Percentiles rank a stretch among this genome's conserved stretches.
These are phyloP conservation scores for Lithophane semibrunnea DNA, from an alignment of 2,888 invertebrate genomes.

Conservation along the genomic window DNA sequence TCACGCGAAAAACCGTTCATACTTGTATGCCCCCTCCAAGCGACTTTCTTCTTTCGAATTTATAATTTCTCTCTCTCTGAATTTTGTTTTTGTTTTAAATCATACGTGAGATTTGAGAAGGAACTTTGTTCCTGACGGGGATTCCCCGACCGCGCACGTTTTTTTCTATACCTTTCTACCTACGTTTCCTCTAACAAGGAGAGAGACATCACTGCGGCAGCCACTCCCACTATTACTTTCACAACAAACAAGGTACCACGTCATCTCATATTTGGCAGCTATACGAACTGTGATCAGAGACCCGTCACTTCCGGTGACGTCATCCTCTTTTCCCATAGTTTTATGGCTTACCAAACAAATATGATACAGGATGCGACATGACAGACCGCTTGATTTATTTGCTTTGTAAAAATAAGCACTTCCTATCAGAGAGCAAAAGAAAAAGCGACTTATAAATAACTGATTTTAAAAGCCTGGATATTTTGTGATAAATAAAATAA, in stretches of 20 bases:
- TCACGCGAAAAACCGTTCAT: too few relatives aligned
- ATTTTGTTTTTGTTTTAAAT: too few relatives aligned
- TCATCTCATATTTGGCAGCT: slow-evolving; percentile 45
- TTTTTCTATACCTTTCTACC: too few relatives aligned
- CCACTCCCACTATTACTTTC: slow-evolving; percentile 4
- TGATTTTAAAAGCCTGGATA: slow-evolving; percentile 1
- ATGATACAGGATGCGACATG: slow-evolving; percentile 48
- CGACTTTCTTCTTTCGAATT: too few relatives aligned
- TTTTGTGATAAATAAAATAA: slow-evolving; percentile 5
- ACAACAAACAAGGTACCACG: slow-evolving; percentile 28
- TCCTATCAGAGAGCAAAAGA: slow-evolving; percentile 21
- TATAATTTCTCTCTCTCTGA: too few relatives aligned
- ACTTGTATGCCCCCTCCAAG: too few relatives aligned
- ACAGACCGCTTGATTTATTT: slow-evolving; percentile 49
- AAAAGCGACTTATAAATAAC: background rate
- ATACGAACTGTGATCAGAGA: slow-evolving; percentile 12
- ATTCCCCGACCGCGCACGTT: too few relatives aligned
- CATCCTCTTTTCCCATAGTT: slow-evolving; percentile 31
- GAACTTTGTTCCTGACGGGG: too few relatives aligned
- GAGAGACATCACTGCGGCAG: too few relatives aligned
- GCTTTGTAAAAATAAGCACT: slow-evolving; percentile 46
- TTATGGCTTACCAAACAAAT: slow-evolving; percentile 50
- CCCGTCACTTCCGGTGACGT: slow-evolving; percentile 37
- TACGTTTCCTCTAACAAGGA: background rate
- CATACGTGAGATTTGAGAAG: too few relatives aligned